phyloP scores from a whole-genome alignment of 2,113 vertebrate genomes.

The Cephalopholis sonnerati region DNA sequence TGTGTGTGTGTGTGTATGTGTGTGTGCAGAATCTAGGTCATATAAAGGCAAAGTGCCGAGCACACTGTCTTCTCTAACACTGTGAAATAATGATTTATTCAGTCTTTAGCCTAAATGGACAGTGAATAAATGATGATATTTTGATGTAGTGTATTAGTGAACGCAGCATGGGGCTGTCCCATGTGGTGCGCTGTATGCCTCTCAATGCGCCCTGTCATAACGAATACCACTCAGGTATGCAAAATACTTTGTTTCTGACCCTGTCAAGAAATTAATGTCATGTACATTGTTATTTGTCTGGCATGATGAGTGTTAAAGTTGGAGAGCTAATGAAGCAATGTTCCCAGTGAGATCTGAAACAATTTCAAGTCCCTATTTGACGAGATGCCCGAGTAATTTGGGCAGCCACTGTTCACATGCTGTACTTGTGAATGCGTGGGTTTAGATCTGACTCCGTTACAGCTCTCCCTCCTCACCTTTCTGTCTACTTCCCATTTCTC shows the following conservation, averaged over 20 bases:
- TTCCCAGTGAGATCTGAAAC: slow-evolving; percentile 9
- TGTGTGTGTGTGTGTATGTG: neutral
- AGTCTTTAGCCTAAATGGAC: slow-evolving; percentile 51
- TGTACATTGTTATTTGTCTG: neutral
- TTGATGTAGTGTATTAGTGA: slow-evolving; percentile 38
- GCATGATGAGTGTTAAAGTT: neutral
- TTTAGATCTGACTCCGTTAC: neutral
- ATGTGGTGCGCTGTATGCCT: neutral
- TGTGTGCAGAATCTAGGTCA: slow-evolving; percentile 41
- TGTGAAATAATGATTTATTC: slow-evolving; percentile 65
- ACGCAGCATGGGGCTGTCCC: slow-evolving; percentile 13
- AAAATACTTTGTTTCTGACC: neutral
- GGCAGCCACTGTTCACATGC: neutral
- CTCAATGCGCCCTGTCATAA: slow-evolving; percentile 21
- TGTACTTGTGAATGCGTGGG: neutral
- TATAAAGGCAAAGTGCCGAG: neutral
- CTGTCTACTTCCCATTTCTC: slow-evolving; percentile 25
- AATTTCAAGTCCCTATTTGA: slow-evolving; percentile 27
- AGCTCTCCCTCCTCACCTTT: slow-evolving; percentile 17
- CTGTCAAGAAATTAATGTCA: neutral
- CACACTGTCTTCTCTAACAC: neutral
- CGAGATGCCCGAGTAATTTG: neutral
- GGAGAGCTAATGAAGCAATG: slow-evolving; percentile 22
- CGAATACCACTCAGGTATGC: slow-evolving; percentile 13
- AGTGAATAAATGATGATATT: slow-evolving; percentile 65